Evolutionary conservation across 2,888 invertebrate genomes (phyloP).

Genomic region (Papilio elwesi): DNA sequence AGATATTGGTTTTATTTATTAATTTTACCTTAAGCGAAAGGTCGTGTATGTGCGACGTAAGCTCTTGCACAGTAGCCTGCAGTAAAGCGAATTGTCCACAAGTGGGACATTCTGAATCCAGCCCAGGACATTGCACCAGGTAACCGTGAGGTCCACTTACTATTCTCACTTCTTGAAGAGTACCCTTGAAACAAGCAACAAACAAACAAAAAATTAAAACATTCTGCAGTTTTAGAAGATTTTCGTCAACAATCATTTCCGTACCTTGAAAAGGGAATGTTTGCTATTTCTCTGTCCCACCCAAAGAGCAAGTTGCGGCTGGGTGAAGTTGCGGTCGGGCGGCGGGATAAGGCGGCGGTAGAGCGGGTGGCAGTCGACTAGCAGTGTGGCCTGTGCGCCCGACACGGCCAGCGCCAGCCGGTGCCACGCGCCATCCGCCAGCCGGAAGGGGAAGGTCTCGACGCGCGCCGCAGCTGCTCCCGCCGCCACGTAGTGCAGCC

Average conservation of each 20-base stretch:
- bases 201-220: conserved; percentile 45
- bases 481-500: conserved; percentile 91
- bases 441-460: conserved; percentile 93
- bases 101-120: conserved; percentile 94
- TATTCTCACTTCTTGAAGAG: conserved; percentile 93
- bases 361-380: conserved; percentile 93
- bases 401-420: conserved; percentile 93
- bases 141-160: conserved; percentile 94
- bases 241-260: background rate
- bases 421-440: conserved; percentile 96
- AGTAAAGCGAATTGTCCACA: conserved; percentile 94
- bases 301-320: conserved; percentile 91
- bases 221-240: background rate
- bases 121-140: conserved; percentile 92
- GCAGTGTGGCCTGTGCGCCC: conserved; percentile 92
- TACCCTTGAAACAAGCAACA: too few relatives aligned
- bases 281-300: conserved; percentile 93
- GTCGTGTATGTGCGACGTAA: conserved; percentile 91
- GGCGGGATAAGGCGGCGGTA: conserved; percentile 91
- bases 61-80: conserved; percentile 91
- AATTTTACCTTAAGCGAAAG: conserved; percentile 90
- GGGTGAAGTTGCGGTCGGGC: conserved; percentile 90
- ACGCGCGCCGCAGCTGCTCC: conserved; percentile 87
- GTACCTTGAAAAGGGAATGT: conserved; percentile 94
- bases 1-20: conserved; percentile 5